phyloP scores from a whole-genome alignment of 1,140 invertebrate species.

The Antheraea mylitta region DNA sequence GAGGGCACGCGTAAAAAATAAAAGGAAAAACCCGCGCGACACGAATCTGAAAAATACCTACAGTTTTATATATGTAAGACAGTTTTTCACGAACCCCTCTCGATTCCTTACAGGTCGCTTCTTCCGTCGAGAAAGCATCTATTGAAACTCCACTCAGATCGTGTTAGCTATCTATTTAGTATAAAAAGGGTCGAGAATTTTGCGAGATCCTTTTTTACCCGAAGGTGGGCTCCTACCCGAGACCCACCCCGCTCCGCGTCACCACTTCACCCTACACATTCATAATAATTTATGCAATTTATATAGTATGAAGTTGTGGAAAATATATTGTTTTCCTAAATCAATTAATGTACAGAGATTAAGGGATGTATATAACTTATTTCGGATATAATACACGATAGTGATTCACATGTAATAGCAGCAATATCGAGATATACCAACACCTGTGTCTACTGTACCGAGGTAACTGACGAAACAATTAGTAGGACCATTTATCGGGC shows the following conservation, averaged over 20 bases:
- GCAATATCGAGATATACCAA: too few relatives aligned
- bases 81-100: slow-evolving; percentile 53
- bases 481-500: too few relatives aligned
- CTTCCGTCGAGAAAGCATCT: slow-evolving; percentile 75
- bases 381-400: too few relatives aligned
- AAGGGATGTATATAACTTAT: too few relatives aligned
- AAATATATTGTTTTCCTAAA: too few relatives aligned
- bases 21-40: slow-evolving; percentile 67
- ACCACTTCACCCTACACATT: slow-evolving; percentile 20
- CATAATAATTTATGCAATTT: slow-evolving; percentile 24
- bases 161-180: slow-evolving; percentile 79
- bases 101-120: slow-evolving; percentile 75
- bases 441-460: too few relatives aligned
- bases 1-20: slow-evolving; percentile 72
- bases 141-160: slow-evolving; percentile 78
- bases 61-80: slow-evolving; percentile 46
- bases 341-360: too few relatives aligned
- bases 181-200: slow-evolving; percentile 77
- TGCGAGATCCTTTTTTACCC: slow-evolving; percentile 73
- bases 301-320: too few relatives aligned
- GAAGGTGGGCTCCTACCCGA: slow-evolving; percentile 45
- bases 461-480: too few relatives aligned
- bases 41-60: slow-evolving; percentile 23
- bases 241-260: slow-evolving; percentile 18
- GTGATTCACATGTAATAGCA: too few relatives aligned